phyloP scores from a whole-genome alignment of 2,797 vertebrate species.

The Xenentodon cancila region DNA sequence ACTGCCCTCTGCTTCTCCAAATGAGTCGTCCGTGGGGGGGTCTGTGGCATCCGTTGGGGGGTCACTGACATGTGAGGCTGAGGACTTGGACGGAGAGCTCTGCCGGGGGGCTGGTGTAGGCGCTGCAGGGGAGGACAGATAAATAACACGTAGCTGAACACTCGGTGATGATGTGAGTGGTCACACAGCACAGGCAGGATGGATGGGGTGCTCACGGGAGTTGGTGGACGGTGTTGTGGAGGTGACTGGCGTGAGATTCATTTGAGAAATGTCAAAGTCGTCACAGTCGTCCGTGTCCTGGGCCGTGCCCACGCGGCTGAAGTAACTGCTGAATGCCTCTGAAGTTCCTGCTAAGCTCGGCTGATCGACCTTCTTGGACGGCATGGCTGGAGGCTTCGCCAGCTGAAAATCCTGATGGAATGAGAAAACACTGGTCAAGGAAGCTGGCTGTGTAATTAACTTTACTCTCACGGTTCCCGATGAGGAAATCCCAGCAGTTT shows the following conservation, averaged over 20 bases:
- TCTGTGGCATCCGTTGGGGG: conserved; percentile 84
- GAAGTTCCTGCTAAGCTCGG: conserved; percentile 92
- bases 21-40: conserved; percentile 89
- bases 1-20: conserved; percentile 95
- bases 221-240: conserved; percentile 98
- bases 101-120: conserved; percentile 95
- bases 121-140: conserved; percentile 76
- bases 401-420: conserved; percentile 90
- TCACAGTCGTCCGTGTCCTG: conserved; percentile 98
- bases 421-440: neutral
- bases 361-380: conserved; percentile 89
- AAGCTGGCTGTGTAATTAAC: neutral
- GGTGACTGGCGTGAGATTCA: conserved; percentile 98
- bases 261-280: conserved; percentile 98
- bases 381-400: conserved; percentile 93
- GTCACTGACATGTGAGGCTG: conserved; percentile 91
- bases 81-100: conserved; percentile 96
- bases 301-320: conserved; percentile 95
- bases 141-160: conserved; percentile 21
- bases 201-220: conserved; percentile 87
- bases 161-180: neutral
- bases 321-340: conserved; percentile 96
- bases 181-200: neutral
- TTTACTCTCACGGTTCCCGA: too few relatives aligned
- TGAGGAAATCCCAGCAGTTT: too few relatives aligned